phyloP scores from a whole-genome alignment of 2,113 vertebrate species.

The Erythrolamprus reginae region DNA sequence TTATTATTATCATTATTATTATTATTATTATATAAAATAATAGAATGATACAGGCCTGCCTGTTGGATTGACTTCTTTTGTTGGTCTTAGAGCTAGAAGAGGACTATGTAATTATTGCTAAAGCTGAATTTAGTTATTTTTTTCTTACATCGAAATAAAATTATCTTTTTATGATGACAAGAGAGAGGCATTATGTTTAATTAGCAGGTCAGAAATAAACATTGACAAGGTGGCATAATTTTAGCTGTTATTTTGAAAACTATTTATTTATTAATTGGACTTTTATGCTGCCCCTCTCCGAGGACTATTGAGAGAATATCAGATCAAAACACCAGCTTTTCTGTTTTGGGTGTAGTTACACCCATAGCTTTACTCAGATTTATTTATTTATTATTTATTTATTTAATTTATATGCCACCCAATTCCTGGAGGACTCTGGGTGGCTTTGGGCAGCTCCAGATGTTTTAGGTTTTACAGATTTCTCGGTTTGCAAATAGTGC shows the following conservation, averaged over 20 bases:
- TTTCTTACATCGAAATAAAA: conserved; percentile 19
- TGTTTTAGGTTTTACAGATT: background rate
- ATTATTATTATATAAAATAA: too few relatives aligned
- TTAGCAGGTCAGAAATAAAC: conserved; percentile 45
- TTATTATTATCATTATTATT: too few relatives aligned
- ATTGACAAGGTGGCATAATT: conserved; percentile 37
- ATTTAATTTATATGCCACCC: too few relatives aligned
- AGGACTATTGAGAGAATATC: conserved; percentile 16
- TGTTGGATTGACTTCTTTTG: background rate
- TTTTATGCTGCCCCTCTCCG: too few relatives aligned
- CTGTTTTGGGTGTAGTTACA: background rate
- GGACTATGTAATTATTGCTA: conserved; percentile 30
- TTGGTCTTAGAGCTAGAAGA: conserved; percentile 31
- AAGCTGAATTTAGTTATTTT: conserved; percentile 15
- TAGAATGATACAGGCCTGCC: conserved; percentile 21
- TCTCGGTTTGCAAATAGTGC: background rate
- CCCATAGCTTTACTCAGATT: background rate
- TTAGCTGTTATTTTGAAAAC: conserved; percentile 19
- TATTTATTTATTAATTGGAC: too few relatives aligned
- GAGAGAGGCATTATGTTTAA: conserved; percentile 43
- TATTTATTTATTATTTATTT: too few relatives aligned
- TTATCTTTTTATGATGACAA: conserved; percentile 23
- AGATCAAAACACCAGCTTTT: background rate
- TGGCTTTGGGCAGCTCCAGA: too few relatives aligned
- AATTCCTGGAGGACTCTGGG: too few relatives aligned